phyloP scores from a whole-genome alignment of 2,797 vertebrate genomes.

The Platyrinchus mystaceus region DNA sequence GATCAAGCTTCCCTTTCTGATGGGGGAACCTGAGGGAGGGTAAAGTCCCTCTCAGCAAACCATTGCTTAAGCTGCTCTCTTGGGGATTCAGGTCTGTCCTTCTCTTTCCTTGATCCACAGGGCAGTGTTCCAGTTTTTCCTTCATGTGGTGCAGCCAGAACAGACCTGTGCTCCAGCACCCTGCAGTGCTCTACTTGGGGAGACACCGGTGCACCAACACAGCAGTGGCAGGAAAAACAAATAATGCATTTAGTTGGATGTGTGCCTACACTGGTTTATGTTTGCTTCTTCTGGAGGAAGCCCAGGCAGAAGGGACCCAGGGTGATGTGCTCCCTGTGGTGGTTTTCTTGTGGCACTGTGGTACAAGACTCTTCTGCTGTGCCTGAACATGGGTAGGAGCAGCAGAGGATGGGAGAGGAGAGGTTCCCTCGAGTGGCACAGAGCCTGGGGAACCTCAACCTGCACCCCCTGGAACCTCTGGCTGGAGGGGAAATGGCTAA shows the following conservation, averaged over 20 bases:
- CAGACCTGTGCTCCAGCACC: background rate
- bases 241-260: background rate
- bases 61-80: background rate
- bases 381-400: background rate
- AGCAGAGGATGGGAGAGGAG: background rate
- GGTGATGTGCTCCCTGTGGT: background rate
- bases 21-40: background rate
- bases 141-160: background rate
- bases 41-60: background rate
- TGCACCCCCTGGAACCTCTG: background rate
- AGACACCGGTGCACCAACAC: background rate
- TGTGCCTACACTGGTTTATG: background rate
- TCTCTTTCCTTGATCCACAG: background rate
- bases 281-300: background rate
- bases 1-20: background rate
- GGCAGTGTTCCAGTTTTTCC: background rate
- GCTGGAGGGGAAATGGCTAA: background rate
- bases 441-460: background rate
- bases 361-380: fast-evolving
- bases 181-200: background rate
- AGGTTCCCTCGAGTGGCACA: background rate
- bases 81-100: background rate
- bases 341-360: background rate
- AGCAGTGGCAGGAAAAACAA: background rate
- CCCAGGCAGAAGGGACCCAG: background rate